Conservation (phyloP, 2,888 invertebrate species). For the Eumacrocentrus americanus region DNA sequence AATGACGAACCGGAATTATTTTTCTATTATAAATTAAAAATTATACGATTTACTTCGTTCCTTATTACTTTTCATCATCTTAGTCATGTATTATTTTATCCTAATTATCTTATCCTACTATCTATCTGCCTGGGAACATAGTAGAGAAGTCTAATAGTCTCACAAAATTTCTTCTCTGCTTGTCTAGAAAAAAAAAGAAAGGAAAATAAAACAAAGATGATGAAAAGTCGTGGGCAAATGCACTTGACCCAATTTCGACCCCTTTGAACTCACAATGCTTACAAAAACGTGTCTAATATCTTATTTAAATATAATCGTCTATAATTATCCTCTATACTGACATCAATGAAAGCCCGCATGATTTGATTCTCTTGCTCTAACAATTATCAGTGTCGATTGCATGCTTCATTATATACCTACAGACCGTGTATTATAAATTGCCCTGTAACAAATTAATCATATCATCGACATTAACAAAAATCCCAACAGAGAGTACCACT, state of each 20-base stretch:
- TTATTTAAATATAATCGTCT: no score
- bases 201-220: no score
- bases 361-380: constrained; percentile 29
- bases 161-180: not conserved
- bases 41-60: no score
- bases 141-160: no score
- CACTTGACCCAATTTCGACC: not conserved
- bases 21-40: no score
- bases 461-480: constrained; percentile 14
- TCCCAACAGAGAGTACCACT: not conserved
- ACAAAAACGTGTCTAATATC: not conserved
- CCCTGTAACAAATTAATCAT: constrained; percentile 11
- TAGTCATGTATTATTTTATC: not conserved
- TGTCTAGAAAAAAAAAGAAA: no score
- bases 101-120: not conserved
- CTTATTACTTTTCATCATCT: no score
- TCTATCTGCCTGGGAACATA: no score
- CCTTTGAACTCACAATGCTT: not conserved
- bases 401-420: constrained; percentile 9
- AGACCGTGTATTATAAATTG: constrained; percentile 3
- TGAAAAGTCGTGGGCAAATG: no score
- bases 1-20: not conserved
- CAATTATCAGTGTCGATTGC: constrained; percentile 18
- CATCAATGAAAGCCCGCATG: constrained; percentile 29
- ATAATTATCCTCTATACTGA: not conserved